phyloP scores from a whole-genome alignment of 2,113 vertebrate species.

The Centropristis striata region DNA sequence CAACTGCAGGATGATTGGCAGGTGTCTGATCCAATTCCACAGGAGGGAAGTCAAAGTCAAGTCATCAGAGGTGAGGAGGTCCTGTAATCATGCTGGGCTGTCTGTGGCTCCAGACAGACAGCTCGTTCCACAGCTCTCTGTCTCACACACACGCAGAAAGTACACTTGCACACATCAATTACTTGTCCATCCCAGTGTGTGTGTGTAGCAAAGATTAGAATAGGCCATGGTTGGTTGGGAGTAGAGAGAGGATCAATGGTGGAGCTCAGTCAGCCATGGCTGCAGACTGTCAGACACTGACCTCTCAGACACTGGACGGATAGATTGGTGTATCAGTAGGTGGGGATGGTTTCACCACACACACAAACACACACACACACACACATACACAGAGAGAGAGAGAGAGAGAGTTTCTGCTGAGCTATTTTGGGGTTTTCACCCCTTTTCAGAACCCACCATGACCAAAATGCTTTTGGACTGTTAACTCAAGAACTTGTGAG shows the following conservation, averaged over 20 bases:
- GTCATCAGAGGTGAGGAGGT: slow-evolving; percentile 38
- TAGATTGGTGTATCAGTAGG: slow-evolving; percentile 11
- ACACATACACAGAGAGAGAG: slow-evolving; percentile 11
- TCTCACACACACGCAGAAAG: background rate
- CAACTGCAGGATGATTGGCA: slow-evolving; percentile 32
- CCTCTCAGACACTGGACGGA: slow-evolving; percentile 13
- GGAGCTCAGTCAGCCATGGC: slow-evolving; percentile 49
- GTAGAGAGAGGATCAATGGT: slow-evolving; percentile 41
- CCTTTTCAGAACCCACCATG: background rate
- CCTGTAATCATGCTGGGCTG: slow-evolving; percentile 22
- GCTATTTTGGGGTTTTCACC: background rate
- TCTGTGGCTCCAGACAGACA: slow-evolving; percentile 34
- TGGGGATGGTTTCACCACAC: background rate
- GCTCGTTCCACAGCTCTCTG: background rate
- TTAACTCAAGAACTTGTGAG: background rate
- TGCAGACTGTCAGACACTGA: slow-evolving; percentile 40
- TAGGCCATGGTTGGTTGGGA: slow-evolving; percentile 31
- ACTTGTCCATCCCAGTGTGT: background rate
- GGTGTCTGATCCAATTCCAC: slow-evolving; percentile 26
- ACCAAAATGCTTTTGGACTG: background rate
- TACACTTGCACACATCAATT: slow-evolving; percentile 32
- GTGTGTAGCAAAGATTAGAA: slow-evolving; percentile 26
- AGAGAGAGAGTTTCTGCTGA: slow-evolving; percentile 1
- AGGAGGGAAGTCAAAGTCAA: slow-evolving; percentile 32
- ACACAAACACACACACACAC: slow-evolving; percentile 8